Percentiles rank a stretch among this genome's conserved stretches.
These are phyloP conservation scores for Centropristis striata DNA, from an alignment of 2,113 vertebrate genomes.

Conservation along the genomic window DNA sequence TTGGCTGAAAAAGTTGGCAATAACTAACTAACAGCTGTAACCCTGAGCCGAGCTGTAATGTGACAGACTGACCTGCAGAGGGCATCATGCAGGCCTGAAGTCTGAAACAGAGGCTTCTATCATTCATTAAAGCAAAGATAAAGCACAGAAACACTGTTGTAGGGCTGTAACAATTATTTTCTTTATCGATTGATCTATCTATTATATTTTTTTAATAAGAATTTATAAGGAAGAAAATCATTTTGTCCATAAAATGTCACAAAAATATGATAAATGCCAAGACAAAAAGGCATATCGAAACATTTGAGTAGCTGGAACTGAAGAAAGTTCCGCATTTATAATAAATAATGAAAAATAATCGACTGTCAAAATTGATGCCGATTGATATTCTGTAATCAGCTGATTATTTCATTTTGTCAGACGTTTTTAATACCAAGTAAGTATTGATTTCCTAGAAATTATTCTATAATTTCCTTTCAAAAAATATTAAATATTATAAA, in stretches of 20 bases:
- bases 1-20: conserved; percentile 48
- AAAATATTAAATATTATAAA: too few relatives aligned
- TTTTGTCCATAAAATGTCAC: not conserved
- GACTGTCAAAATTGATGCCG: not conserved
- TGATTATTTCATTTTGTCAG: too few relatives aligned
- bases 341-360: not conserved
- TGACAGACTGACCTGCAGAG: conserved; percentile 60
- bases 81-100: not conserved
- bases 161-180: not conserved
- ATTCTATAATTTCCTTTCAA: too few relatives aligned
- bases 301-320: not conserved
- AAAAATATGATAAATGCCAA: not conserved
- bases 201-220: not conserved
- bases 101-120: not conserved
- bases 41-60: conserved; percentile 74
- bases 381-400: not conserved
- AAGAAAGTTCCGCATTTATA: not conserved
- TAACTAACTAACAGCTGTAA: too few relatives aligned
- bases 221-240: not conserved
- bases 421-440: not conserved
- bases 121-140: not conserved
- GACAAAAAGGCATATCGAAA: not conserved
- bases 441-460: not conserved
- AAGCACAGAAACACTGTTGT: not conserved
- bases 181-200: not conserved